Evolutionary conservation across 2,797 vertebrate genomes (phyloP), one percentile per base, ranked within the genome.

Genomic region (Tapirus indicus): DNA sequence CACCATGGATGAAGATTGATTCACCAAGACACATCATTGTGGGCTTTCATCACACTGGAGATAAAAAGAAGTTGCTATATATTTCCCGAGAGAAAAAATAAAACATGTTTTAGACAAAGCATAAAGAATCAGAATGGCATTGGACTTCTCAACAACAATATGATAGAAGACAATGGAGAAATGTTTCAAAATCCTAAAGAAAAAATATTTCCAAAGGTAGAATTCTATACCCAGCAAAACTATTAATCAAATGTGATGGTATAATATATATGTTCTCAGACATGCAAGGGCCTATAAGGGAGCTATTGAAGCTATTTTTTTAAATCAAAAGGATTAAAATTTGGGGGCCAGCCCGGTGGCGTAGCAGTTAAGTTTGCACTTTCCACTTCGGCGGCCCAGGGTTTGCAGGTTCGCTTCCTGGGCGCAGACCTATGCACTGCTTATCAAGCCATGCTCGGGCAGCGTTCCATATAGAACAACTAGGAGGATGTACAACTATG

Each of bases 211-310:
- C 56, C 49, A 84, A 86, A 78, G 35, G 49, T 44, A 84, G 16
- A 79, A 78, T 92, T 92, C 49, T 69, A 88, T 92, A 78, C 62
- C n/a, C 64, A 91, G 38, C 38, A 87, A 93, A 78, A 68, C 66
- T 87, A 87, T 52, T 72, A 60, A n/a, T 78, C 11, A 29, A 93
- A 71, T n/a, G 2, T 47, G 14, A 91, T 18, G 6, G 23, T 79
- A 52, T 27, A 62, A 58, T 64, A 64, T 56, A 23, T 74, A 71
- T 38, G 20, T 54, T 92, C 88, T 52, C 52, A 88, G 71, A n/a
- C 29, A 78, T 49, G 29, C 21, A 12, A 68, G 13, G 38, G 12
- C 25, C 66, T 27, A 52, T 38, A 66, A 83, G 11, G 32, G 78
- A 90, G 29, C 18, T 95, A 13, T 6, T 82, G 29, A 29, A 56